A percentile compares a stretch with the other conserved stretches of the same genome.
These are phyloP conservation scores for Talpa occidentalis DNA, from an alignment of 2,113 vertebrate genomes.

Conservation along the genomic window DNA sequence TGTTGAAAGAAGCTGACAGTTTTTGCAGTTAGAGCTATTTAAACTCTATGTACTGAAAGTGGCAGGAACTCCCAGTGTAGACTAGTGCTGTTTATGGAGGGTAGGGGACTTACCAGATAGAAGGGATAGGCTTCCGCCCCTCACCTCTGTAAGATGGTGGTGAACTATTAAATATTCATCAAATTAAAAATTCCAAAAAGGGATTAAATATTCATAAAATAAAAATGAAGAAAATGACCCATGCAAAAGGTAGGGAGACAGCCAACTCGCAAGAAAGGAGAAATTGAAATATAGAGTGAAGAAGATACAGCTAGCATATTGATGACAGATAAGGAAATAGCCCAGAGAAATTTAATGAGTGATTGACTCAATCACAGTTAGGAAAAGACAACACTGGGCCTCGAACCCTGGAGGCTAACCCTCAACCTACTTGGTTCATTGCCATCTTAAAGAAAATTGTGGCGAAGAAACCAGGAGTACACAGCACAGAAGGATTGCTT, in stretches of 20 bases:
- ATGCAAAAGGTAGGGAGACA: background rate
- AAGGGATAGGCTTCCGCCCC: background rate
- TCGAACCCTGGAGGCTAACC: background rate
- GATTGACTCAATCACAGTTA: background rate
- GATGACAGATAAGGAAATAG: background rate
- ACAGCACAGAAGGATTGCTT: background rate
- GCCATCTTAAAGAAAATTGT: background rate
- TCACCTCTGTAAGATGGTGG: no score
- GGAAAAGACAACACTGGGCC: background rate
- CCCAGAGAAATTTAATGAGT: background rate
- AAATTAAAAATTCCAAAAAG: background rate
- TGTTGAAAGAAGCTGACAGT: background rate
- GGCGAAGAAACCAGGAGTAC: background rate
- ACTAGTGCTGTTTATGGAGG: background rate
- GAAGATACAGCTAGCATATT: background rate
- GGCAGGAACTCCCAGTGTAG: accelerated
- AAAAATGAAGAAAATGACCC: background rate
- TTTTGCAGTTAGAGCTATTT: background rate
- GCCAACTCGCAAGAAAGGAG: background rate
- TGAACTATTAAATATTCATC: no score
- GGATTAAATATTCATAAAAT: background rate
- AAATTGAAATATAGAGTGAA: background rate
- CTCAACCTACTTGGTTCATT: background rate
- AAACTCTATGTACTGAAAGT: background rate
- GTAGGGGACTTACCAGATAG: background rate